Evolutionary conservation across 2,113 vertebrate genomes (phyloP).

Genomic region (Nipponia nippon): DNA sequence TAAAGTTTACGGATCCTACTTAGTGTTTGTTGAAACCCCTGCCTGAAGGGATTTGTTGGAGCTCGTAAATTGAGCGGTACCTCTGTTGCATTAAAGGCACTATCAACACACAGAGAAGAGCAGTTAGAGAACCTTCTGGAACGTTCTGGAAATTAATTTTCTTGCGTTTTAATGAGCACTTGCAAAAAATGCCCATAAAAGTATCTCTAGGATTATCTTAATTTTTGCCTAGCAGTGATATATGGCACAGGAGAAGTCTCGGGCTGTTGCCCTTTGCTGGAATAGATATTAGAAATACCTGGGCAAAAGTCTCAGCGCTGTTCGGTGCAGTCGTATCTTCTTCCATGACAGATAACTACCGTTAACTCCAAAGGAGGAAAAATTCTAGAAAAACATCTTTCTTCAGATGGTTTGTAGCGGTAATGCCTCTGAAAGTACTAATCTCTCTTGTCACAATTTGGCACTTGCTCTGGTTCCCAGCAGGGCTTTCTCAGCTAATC

Average conservation of each 20-base stretch:
- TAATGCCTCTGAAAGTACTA: background rate
- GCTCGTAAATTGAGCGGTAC: background rate
- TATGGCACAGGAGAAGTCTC: background rate
- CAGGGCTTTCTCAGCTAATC: constrained; percentile 33
- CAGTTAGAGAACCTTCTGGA: background rate
- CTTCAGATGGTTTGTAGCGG: background rate
- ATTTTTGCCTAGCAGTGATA: background rate
- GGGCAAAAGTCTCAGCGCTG: background rate
- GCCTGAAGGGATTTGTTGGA: background rate
- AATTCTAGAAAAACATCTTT: background rate
- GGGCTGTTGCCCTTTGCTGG: background rate
- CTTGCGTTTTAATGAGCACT: background rate
- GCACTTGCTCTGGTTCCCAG: background rate
- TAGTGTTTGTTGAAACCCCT: background rate
- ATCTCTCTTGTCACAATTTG: constrained; percentile 29
- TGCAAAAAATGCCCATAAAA: background rate
- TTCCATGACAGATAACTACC: background rate
- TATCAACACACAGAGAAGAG: background rate
- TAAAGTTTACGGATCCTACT: background rate
- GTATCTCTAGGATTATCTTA: background rate
- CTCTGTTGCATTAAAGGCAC: background rate
- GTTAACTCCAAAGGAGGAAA: background rate
- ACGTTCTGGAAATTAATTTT: background rate
- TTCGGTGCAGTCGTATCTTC: background rate
- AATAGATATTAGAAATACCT: background rate